phyloP scores from a whole-genome alignment of 1,140 invertebrate species.

The Habropoda laboriosa region DNA sequence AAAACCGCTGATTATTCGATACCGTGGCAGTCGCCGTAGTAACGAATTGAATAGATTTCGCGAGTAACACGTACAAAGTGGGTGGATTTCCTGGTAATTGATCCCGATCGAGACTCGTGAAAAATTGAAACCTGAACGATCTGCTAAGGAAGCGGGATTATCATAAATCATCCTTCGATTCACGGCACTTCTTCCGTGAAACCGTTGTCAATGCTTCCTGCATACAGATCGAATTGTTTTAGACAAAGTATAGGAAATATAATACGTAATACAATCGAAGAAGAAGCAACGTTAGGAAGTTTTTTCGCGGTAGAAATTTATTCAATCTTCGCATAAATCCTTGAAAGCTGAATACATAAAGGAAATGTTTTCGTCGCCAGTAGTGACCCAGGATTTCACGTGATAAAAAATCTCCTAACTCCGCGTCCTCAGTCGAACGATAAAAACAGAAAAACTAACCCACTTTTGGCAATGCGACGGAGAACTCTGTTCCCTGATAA shows the following conservation, averaged over 20 bases:
- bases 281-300: not conserved
- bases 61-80: not conserved
- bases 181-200: not conserved
- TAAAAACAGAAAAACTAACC: constrained; percentile 34
- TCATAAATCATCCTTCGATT: constrained; percentile 32
- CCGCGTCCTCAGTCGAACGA: not conserved
- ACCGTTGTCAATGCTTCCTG: not conserved
- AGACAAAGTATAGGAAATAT: not conserved
- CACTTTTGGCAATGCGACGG: constrained; percentile 19
- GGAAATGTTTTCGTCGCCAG: constrained; percentile 16
- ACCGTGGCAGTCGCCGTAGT: not conserved
- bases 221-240: not conserved
- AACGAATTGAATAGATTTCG: constrained; percentile 11
- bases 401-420: constrained; percentile 28
- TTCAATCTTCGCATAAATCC: not conserved
- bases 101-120: constrained; percentile 2
- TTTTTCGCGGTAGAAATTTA: not conserved
- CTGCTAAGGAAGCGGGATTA: not conserved
- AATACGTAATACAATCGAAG: not conserved
- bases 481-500: constrained; percentile 30
- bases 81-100: constrained; percentile 12
- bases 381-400: not conserved
- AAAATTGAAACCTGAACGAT: constrained; percentile 23
- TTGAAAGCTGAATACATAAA: not conserved
- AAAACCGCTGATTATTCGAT: constrained; percentile 16